Base-by-base conservation (phyloP, 2,113 vertebrate genomes). In the Ceuthmochares aereus region DNA sequence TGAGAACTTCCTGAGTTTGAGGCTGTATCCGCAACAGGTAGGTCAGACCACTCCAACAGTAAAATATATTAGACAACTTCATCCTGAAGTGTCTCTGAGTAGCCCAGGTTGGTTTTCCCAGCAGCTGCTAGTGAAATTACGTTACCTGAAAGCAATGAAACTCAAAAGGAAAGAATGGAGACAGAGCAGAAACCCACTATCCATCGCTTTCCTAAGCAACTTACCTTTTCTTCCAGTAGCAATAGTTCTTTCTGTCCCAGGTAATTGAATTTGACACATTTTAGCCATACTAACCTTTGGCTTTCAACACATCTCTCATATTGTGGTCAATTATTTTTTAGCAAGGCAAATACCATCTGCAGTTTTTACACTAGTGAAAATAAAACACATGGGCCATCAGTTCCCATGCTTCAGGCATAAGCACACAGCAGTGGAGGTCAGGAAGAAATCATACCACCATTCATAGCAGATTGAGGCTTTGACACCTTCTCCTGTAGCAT, bases 221-320 rank as follows among this genome's bases (percentile, higher is more conserved):
- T 89, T 77, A 60, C 73, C 75, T 94, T 89, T 92, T 87, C 55
- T 91, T 94, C 83, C 82, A 90, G 56, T 54, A 55, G 43, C 72
- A 91, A 37, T 67, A 75, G 56, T 70, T 89, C 82, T 72, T 93
- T 93, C 74, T 96, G 81, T 83, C 86, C 60, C 54, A 72, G 66
- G 79, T 96, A 84, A 91, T 92, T 95, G 87, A 94, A 85, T 86
- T 85, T 87, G 90, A 89, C 84, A 72, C 67, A 51, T 89, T 95
- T 95, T 91, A 92, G 63, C 87, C 66, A 58, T 13, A 84, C 45
- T 96, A 85, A 93, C 93, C 76, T 93, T 96, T 90, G 82, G 67
- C 90, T 95, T 97, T 94, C 94, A 96, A 79, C 84, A 90, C 66
- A 29, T 84, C 49, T 89, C 73, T 70, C 89, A 27, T 78, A 70